These are phyloP conservation scores for Sylvia atricapilla DNA, from an alignment of 2,113 vertebrate species.

Conservation along the genomic window DNA sequence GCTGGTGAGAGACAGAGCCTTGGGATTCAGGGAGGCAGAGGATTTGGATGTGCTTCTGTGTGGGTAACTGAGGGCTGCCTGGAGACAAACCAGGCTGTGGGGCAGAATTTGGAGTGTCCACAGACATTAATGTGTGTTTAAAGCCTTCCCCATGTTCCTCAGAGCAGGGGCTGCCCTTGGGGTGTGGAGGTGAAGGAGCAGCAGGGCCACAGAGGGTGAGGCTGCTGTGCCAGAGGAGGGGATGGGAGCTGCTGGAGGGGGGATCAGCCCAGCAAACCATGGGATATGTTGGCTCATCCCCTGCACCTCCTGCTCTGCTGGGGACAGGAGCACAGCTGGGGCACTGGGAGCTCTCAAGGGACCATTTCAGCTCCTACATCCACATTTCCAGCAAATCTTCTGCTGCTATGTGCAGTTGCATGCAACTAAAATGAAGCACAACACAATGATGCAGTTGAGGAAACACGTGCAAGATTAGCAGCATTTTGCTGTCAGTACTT, in stretches of 20 bases:
- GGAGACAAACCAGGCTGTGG: background rate
- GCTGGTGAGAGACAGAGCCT: background rate
- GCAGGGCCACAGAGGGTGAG: background rate
- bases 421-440: background rate
- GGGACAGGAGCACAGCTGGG: background rate
- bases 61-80: background rate
- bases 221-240: background rate
- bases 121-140: accelerated
- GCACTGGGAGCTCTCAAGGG: background rate
- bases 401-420: background rate
- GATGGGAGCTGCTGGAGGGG: background rate
- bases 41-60: background rate
- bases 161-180: background rate
- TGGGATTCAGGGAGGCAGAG: background rate
- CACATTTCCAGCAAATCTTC: background rate
- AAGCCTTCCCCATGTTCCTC: background rate
- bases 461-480: background rate
- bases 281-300: background rate
- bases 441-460: background rate
- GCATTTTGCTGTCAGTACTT: background rate
- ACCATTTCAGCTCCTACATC: background rate
- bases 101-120: background rate
- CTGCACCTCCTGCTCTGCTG: background rate
- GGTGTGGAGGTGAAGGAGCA: background rate
- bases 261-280: background rate